A percentile compares a stretch with the other conserved stretches of the same genome.
These are phyloP conservation scores for Epinotia demarniana DNA, from an alignment of 2,888 invertebrate species.

Conservation along the genomic window DNA sequence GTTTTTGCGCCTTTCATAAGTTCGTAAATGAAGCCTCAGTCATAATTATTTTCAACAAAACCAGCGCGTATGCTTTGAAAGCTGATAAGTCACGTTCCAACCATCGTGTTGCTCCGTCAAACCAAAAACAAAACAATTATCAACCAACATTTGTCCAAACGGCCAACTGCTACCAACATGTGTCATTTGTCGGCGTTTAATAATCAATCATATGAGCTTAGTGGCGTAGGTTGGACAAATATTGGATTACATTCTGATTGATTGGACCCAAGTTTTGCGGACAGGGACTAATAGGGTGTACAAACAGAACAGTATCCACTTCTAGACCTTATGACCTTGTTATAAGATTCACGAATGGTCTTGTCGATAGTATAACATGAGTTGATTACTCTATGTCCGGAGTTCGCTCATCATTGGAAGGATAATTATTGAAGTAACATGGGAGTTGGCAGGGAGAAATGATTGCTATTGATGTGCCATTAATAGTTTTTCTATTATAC, in stretches of 20 bases:
- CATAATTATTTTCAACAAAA: too few relatives aligned
- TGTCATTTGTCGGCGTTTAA: conserved; percentile 35
- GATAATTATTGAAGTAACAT: conserved; percentile 21
- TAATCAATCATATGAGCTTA: conserved; percentile 42
- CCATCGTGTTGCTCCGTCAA: not conserved
- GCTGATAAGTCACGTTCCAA: not conserved
- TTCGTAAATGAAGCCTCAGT: too few relatives aligned
- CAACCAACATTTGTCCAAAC: conserved; percentile 33
- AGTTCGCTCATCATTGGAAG: not conserved
- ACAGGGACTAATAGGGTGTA: conserved; percentile 38
- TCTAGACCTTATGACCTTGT: not conserved
- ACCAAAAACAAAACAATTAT: conserved; percentile 31
- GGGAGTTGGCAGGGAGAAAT: not conserved
- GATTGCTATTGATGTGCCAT: conserved; percentile 11
- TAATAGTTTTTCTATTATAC: conserved; percentile 23
- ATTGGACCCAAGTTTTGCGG: conserved; percentile 43
- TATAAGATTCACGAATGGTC: not conserved
- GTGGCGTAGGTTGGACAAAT: conserved; percentile 38
- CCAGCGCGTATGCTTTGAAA: not conserved
- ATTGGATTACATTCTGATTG: conserved; percentile 44
- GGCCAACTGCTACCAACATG: conserved; percentile 34
- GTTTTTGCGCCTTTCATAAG: too few relatives aligned
- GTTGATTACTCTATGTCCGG: not conserved
- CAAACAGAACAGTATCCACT: not conserved
- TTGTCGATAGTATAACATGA: not conserved